Evolutionary conservation across 2,888 invertebrate genomes (phyloP), one percentile per base, ranked within the genome.

Genomic region (Drosophila gaucha): DNA sequence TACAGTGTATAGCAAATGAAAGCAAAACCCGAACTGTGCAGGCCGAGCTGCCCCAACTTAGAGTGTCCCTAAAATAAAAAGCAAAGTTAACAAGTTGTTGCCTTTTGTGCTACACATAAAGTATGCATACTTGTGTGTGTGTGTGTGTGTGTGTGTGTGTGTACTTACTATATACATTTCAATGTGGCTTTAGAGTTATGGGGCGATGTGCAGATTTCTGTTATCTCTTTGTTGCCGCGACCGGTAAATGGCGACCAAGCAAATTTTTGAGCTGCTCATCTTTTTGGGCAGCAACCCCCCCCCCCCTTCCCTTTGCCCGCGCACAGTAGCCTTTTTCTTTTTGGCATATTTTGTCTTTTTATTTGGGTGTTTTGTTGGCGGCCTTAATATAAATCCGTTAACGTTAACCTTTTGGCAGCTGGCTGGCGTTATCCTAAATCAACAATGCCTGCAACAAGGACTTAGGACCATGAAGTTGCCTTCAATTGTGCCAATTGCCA

Each of bases 401-500:
- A 67, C 76, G 86, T 80, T 86, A 82, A 86, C 86, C 86, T 82
- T 86, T 82, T 78, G 72, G 62, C 78, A 69, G 68, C 68, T 74
- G 68, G 67, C 67, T 67, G 39, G 72, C 70, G 80, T 84, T 86
- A 80, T 86, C 82, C 82, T 83, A 86, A 83, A 86, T 83, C 82
- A 83, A 83, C 82, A 83, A 77, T 75, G 80, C 59, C 62, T 54
- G 65, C 67, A 67, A 67, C 74, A 74, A 57, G 60, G 67, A 50
- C 72, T 58, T 46, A 55, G 68, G 43, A 54, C 67, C 39, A 41
- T 39, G 51, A 44, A 55, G 57, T 62, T 59, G 68, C 62, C 72
- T 76, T 77, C 82, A 86, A 82, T 82, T 86, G 84, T 77, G 84
- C 84, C 82, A 84, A 82, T 86, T 82, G 86, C 82, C 85, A 67